Evolutionary conservation across 2,797 vertebrate species (phyloP).

Genomic region (Peromyscus aztecus): DNA sequence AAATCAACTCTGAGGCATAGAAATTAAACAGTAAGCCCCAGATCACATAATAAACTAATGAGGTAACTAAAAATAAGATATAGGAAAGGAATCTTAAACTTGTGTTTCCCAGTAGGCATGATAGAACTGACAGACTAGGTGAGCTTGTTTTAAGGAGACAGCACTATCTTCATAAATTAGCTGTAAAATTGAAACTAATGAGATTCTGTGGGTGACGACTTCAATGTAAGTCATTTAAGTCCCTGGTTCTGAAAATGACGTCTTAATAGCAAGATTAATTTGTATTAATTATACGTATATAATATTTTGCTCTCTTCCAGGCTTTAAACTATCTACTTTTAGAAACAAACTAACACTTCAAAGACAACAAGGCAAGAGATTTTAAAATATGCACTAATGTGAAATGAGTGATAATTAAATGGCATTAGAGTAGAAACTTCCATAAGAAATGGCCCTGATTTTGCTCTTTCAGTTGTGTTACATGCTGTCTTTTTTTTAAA

Average conservation of each 20-base stretch:
- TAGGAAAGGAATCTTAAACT: conserved; percentile 13
- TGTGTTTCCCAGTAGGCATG: conserved; percentile 3
- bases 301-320: conserved; percentile 59
- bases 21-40: conserved; percentile 39
- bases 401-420: conserved; percentile 57
- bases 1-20: background rate
- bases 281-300: conserved; percentile 38
- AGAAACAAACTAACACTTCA: conserved; percentile 22
- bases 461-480: conserved; percentile 9
- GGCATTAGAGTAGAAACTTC: conserved; percentile 27
- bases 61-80: conserved; percentile 22
- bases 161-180: conserved; percentile 19
- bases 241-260: conserved; percentile 44
- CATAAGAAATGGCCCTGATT: background rate
- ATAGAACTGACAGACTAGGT: background rate
- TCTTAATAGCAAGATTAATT: conserved; percentile 55
- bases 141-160: background rate
- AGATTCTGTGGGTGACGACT: conserved; percentile 14
- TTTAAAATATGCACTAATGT: conserved; percentile 18
- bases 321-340: conserved; percentile 45
- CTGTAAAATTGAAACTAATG: conserved; percentile 56
- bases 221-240: conserved; percentile 57
- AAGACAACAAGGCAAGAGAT: conserved; percentile 3
- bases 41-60: conserved; percentile 28
- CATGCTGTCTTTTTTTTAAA: background rate